phyloP scores from a whole-genome alignment of 2,888 invertebrate species.

The Apamea epomidion region DNA sequence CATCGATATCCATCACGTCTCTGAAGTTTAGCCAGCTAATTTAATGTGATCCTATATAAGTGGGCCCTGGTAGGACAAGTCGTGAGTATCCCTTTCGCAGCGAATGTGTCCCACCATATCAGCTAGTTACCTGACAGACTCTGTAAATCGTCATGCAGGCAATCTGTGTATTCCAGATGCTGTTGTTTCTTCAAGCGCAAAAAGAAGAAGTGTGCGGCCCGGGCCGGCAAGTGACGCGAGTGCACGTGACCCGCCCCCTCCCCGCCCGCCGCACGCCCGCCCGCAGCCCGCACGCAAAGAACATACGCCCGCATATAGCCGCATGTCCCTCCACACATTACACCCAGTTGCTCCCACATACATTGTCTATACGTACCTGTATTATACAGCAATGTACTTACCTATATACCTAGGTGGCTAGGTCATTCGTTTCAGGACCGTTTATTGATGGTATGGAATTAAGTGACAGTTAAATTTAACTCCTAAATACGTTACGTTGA shows the following conservation, averaged over 20 bases:
- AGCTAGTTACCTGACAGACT: conserved; percentile 86
- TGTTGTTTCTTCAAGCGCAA: conserved; percentile 99
- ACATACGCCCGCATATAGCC: conserved; percentile 55
- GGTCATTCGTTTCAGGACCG: conserved; percentile 50
- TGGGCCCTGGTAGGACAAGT: neutral
- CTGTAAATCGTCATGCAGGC: conserved; percentile 89
- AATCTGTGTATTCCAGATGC: conserved; percentile 94
- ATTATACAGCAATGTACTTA: conserved; percentile 51
- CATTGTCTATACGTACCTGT: conserved; percentile 52
- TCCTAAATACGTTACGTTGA: conserved; percentile 44
- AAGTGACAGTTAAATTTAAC: conserved; percentile 37
- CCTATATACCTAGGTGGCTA: conserved; percentile 42
- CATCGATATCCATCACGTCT: neutral
- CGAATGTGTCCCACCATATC: conserved; percentile 52
- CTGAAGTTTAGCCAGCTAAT: neutral
- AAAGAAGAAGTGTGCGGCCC: conserved; percentile 98
- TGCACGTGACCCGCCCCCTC: conserved; percentile 74
- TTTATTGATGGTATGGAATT: conserved; percentile 61
- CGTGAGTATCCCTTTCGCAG: conserved; percentile 5
- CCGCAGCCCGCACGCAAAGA: conserved; percentile 48
- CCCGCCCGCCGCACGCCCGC: conserved; percentile 62
- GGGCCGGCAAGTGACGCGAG: conserved; percentile 97
- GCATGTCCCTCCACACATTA: conserved; percentile 45
- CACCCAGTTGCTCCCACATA: conserved; percentile 64
- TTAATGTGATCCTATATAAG: neutral